phyloP scores from a whole-genome alignment of 2,797 vertebrate species.

The Diglossa cyanea region DNA sequence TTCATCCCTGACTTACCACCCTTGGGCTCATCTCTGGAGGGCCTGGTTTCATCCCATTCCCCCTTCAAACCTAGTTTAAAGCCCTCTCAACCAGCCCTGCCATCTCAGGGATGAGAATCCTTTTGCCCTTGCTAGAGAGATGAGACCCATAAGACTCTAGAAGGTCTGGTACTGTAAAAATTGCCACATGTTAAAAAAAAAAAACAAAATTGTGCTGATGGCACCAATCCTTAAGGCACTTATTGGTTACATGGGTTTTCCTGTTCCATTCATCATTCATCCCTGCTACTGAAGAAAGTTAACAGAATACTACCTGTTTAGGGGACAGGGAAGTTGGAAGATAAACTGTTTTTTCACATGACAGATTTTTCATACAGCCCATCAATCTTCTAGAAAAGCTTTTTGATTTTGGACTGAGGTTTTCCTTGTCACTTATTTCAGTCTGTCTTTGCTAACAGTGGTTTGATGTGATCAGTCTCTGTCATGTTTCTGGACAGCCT shows the following conservation, averaged over 20 bases:
- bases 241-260: not conserved
- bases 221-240: not conserved
- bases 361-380: not conserved
- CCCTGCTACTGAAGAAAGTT: not conserved
- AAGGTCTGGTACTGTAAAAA: not conserved
- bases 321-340: not conserved
- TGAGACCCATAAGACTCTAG: not conserved
- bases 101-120: not conserved
- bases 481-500: not conserved
- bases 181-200: not conserved
- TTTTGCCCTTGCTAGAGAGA: not conserved
- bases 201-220: not conserved
- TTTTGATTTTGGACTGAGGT: not conserved
- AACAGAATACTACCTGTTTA: not conserved
- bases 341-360: not conserved
- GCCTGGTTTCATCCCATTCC: not conserved
- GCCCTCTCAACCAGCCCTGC: not conserved
- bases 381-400: not conserved
- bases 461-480: conserved; percentile 1
- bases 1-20: not conserved
- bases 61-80: not conserved
- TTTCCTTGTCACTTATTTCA: not conserved
- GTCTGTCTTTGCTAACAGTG: not conserved
- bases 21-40: not conserved
- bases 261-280: not conserved